These are phyloP conservation scores for Conopomorpha cramerella DNA, from an alignment of 1,140 invertebrate genomes.

Conservation along the genomic window DNA sequence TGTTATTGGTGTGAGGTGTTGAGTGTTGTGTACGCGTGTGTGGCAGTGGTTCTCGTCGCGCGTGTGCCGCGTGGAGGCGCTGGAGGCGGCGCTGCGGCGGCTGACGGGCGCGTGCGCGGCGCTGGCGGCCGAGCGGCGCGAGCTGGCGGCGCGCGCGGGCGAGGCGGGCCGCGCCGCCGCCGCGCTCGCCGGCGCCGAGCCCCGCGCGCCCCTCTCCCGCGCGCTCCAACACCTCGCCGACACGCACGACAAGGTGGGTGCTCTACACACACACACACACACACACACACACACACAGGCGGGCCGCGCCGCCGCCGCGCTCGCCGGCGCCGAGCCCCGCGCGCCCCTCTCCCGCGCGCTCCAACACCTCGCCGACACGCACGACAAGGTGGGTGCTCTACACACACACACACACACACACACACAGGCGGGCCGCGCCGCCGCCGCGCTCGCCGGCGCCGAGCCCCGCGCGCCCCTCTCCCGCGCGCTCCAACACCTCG, in stretches of 20 bases:
- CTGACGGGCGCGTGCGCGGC: conserved; percentile 88
- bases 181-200: conserved; percentile 92
- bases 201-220: conserved; percentile 90
- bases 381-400: conserved; percentile 67
- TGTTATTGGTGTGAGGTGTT: no score
- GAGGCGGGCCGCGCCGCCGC: conserved; percentile 72
- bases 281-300: no score
- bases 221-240: conserved; percentile 93
- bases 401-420: neutral
- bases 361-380: conserved; percentile 87
- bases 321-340: conserved; percentile 87
- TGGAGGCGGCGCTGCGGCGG: conserved; percentile 89
- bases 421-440: conserved; percentile 64
- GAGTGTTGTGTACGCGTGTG: neutral
- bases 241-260: conserved; percentile 77
- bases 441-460: conserved; percentile 90
- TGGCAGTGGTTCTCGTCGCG: conserved; percentile 98
- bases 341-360: conserved; percentile 85
- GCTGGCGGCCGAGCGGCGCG: conserved; percentile 84
- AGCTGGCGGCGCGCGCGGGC: conserved; percentile 81
- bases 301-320: neutral
- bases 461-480: conserved; percentile 95
- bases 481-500: conserved; percentile 88
- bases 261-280: neutral
- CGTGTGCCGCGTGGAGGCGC: conserved; percentile 85